phyloP scores from a whole-genome alignment of 1,140 invertebrate genomes.

The Ceratosolen fusciceps region DNA sequence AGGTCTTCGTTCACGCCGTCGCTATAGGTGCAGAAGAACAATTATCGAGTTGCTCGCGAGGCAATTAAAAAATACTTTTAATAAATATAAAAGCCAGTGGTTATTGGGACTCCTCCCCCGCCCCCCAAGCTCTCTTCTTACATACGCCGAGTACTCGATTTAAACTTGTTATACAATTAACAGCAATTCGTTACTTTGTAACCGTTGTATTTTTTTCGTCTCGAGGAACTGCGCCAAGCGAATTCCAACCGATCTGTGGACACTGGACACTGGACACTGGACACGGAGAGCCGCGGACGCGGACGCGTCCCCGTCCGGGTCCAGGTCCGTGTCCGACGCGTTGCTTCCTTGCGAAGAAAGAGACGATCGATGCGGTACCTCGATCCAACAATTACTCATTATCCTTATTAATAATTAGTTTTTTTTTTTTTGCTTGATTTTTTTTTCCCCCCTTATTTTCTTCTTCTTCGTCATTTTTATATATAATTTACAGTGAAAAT shows the following conservation, averaged over 20 bases:
- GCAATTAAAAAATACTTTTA: conserved; percentile 70
- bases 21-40: conserved; percentile 60
- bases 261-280: no score
- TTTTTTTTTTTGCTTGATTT: no score
- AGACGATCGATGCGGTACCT: conserved; percentile 9
- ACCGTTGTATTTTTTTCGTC: conserved; percentile 17
- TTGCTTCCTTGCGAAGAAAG: no score
- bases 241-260: not conserved
- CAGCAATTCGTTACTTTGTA: conserved; percentile 54
- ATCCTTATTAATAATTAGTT: conserved; percentile 37
- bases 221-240: conserved; percentile 17
- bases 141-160: conserved; percentile 57
- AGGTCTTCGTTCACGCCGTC: no score
- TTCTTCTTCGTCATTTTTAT: no score
- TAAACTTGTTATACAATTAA: conserved; percentile 64
- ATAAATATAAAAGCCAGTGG: conserved; percentile 60
- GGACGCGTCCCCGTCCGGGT: no score
- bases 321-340: no score
- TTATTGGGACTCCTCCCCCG: no score
- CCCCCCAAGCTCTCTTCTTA: conserved; percentile 69
- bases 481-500: conserved; percentile 42
- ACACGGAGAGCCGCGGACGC: no score
- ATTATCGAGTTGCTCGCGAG: conserved; percentile 60
- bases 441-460: no score
- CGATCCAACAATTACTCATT: not conserved